Evolutionary conservation across 2,888 invertebrate species (phyloP).

Genomic region (Lithophane ornitopus): DNA sequence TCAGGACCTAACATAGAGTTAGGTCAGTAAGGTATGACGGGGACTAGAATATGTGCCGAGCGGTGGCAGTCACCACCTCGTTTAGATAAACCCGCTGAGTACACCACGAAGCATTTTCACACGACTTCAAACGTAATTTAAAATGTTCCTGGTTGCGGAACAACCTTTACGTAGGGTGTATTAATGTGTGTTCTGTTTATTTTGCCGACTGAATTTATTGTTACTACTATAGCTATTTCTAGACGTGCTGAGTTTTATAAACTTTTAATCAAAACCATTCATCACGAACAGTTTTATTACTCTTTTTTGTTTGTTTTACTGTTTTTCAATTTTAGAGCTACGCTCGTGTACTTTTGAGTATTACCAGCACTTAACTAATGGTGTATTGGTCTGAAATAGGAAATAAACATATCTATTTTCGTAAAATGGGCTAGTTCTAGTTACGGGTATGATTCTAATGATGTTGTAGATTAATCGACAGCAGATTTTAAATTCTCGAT

Average conservation of each 20-base stretch:
- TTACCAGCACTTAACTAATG: not conserved
- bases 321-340: constrained; percentile 36
- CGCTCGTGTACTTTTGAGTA: constrained; percentile 3
- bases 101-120: constrained; percentile 67
- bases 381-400: not conserved
- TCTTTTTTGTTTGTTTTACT: constrained; percentile 37
- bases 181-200: constrained; percentile 59
- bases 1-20: constrained; percentile 33
- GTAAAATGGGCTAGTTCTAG: not conserved
- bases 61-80: constrained; percentile 61
- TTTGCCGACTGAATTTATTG: constrained; percentile 49
- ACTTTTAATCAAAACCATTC: constrained; percentile 60
- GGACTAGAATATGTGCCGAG: constrained; percentile 38
- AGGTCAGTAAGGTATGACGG: constrained; percentile 46
- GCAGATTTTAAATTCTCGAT: not conserved
- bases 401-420: not conserved
- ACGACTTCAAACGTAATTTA: constrained; percentile 73
- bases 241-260: constrained; percentile 48
- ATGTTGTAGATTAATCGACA: not conserved
- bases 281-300: constrained; percentile 43
- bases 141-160: constrained; percentile 67
- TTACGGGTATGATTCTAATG: not conserved
- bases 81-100: constrained; percentile 72
- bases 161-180: constrained; percentile 56
- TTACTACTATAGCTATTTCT: constrained; percentile 46